A percentile compares a stretch with the other conserved stretches of the same genome.
Evolutionary conservation across 53 echinoderm and acorn worm species (phyloP).

Genomic region (Patiria pectinifera): DNA sequence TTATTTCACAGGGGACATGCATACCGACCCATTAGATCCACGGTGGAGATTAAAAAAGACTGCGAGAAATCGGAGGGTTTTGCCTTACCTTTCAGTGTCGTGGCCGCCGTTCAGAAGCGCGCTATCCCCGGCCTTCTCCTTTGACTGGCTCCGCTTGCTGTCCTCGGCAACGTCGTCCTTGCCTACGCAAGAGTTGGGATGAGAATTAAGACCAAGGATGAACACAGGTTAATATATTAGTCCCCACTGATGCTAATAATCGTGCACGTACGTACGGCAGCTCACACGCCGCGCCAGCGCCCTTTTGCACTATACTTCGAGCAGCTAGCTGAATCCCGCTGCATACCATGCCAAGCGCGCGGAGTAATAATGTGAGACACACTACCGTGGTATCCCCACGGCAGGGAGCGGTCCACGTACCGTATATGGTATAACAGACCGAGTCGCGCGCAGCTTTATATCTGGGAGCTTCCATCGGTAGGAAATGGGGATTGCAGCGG

Average conservation of each 20-base stretch:
- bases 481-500: background rate
- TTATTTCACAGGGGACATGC: background rate
- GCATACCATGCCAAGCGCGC: constrained; percentile 22
- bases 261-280: background rate
- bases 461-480: background rate
- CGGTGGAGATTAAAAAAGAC: background rate
- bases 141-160: background rate
- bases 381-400: background rate
- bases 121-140: constrained; percentile 10
- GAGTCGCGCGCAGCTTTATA: constrained; percentile 55
- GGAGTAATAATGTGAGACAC: constrained; percentile 31
- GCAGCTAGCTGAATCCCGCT: background rate
- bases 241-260: background rate
- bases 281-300: background rate
- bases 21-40: background rate
- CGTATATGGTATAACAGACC: constrained; percentile 54
- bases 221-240: background rate
- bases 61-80: background rate
- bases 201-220: background rate
- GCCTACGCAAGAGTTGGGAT: background rate
- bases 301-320: constrained; percentile 9
- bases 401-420: constrained; percentile 22
- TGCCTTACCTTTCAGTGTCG: constrained; percentile 45
- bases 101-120: constrained; percentile 49
- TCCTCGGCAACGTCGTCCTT: constrained; percentile 16